Base-by-base conservation (phyloP, 2,113 vertebrate species). In the Heterocephalus glaber region DNA sequence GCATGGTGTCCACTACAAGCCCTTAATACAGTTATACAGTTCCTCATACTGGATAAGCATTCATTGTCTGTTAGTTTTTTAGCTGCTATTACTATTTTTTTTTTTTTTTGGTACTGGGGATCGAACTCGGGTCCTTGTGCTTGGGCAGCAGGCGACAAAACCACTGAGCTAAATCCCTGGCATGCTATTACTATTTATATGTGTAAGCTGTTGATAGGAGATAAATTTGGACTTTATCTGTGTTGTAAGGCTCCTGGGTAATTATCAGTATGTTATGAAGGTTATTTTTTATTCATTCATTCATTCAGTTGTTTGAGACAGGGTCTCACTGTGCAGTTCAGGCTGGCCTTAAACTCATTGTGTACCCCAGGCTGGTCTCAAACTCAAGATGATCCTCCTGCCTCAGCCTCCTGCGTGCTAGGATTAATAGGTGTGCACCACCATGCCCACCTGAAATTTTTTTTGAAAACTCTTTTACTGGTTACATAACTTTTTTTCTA, bases 1-100 rank as follows among this genome's bases (percentile, higher is more conserved):
- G 4, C 6, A 2, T 22, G 7, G 7, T n/a, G 52, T 54, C 49
- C 4, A 0, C 9, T 28, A 0, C 19, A 30, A 1, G n/a, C 30
- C 49, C 7, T 24, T 26, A 56, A 12, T 16, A 47, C 3, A 54
- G 11, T 20, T 70, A 12, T 16, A 47, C 3, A 54, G 11, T 20
- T 70, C 24, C 5, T 84, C 20, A 22, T 2, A 6, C 24, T 38
- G 54, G n/a, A 11, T 30, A 24, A 47, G 24, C 1, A 0, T n/a
- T 35, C 35, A 20, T 30, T 61, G 24, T 81, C 86, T 90, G 30
- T 81, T 60, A 76, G 14, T 63, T 49, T 54, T 35, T 26, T 70
- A 65, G 66, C 41, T 76, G 24, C 17, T 76, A 3, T 17, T 52
- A 1, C 35, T 76, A 61, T 38, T 74, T 49, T n/a, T n/a, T n/a